Evolutionary conservation across 1,140 invertebrate genomes (phyloP).

Genomic region (Drosophila eugracilis): DNA sequence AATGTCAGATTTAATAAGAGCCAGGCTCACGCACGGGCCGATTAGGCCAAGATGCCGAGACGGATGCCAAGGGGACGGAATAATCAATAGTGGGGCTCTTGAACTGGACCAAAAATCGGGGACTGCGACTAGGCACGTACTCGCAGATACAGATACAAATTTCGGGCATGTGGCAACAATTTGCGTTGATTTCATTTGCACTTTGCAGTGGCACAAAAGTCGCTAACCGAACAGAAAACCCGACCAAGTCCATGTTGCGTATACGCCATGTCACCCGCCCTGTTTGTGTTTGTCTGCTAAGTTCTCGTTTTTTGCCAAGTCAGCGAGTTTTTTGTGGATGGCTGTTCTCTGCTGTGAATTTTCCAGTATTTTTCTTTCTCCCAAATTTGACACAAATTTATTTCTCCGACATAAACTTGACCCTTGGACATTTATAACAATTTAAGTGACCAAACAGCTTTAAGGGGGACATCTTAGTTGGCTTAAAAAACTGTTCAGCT

Average conservation of each 20-base stretch:
- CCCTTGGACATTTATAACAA: slow-evolving; percentile 43
- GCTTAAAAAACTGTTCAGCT: neutral
- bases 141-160: slow-evolving; percentile 57
- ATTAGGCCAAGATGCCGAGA: slow-evolving; percentile 37
- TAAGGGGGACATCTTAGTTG: neutral
- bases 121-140: slow-evolving; percentile 55
- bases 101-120: slow-evolving; percentile 30
- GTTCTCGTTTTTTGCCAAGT: slow-evolving; percentile 60
- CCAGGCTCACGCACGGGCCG: slow-evolving; percentile 32
- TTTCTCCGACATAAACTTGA: slow-evolving; percentile 38
- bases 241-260: slow-evolving; percentile 40
- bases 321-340: slow-evolving; percentile 21
- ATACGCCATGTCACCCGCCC: slow-evolving; percentile 47
- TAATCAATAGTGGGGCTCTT: slow-evolving; percentile 64
- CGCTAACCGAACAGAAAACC: slow-evolving; percentile 6
- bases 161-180: slow-evolving; percentile 73
- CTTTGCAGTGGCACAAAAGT: slow-evolving; percentile 56
- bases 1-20: slow-evolving; percentile 62
- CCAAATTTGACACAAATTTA: slow-evolving; percentile 41
- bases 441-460: slow-evolving; percentile 5
- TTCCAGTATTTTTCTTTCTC: slow-evolving; percentile 40
- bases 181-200: slow-evolving; percentile 81
- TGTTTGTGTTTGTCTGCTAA: slow-evolving; percentile 43
- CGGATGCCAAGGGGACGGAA: slow-evolving; percentile 28
- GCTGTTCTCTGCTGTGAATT: slow-evolving; percentile 14